These are phyloP conservation scores for Hycleus cichorii DNA, from an alignment of 1,140 invertebrate species.

Conservation along the genomic window DNA sequence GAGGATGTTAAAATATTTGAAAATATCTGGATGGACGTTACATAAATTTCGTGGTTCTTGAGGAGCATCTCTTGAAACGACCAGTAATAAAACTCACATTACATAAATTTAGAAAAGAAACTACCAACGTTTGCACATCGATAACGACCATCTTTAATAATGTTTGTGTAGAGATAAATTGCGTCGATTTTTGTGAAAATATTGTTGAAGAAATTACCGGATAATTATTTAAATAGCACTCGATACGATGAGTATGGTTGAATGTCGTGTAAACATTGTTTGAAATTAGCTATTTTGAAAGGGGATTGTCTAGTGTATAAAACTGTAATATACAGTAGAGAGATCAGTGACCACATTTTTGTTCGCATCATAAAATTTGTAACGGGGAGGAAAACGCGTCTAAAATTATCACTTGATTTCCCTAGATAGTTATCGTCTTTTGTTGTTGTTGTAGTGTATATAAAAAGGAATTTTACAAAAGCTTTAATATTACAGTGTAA, in stretches of 20 bases:
- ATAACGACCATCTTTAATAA: too few species aligned
- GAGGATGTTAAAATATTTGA: background rate
- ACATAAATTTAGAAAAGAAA: too few species aligned
- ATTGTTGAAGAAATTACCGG: too few species aligned
- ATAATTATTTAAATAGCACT: too few species aligned
- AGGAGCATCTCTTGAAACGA: too few species aligned
- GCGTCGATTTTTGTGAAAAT: too few species aligned
- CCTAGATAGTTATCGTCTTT: constrained; percentile 14
- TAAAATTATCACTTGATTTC: constrained; percentile 13
- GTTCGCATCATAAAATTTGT: constrained; percentile 10
- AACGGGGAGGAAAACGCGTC: constrained; percentile 5
- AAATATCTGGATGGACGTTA: too few species aligned
- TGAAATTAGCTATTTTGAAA: constrained; percentile 1
- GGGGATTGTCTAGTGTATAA: background rate
- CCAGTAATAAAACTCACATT: too few species aligned
- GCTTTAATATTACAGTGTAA: background rate
- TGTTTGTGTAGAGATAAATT: too few species aligned
- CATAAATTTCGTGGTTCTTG: too few species aligned
- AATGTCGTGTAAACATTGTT: constrained; percentile 6
- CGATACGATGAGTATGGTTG: too few species aligned
- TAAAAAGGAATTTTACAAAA: constrained; percentile 4
- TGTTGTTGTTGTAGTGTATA: background rate
- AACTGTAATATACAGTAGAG: background rate
- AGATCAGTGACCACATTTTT: constrained; percentile 15
- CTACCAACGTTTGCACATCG: too few species aligned